Base-by-base conservation (phyloP, 2,888 invertebrate genomes). In the Phorcus lineatus region DNA sequence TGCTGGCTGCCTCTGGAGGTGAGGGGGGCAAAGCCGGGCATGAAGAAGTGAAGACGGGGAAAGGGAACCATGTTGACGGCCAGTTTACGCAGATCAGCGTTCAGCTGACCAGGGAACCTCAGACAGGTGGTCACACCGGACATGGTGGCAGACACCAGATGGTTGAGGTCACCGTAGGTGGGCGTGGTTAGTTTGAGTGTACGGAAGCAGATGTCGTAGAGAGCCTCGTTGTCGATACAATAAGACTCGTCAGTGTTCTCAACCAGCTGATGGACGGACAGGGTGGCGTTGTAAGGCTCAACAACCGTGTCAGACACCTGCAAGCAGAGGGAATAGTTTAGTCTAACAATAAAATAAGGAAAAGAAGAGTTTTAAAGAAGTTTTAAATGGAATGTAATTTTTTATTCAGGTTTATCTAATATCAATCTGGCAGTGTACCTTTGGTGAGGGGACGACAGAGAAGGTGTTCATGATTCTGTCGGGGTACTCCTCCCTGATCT, bases 401-500 rank as follows among this genome's bases (percentile, higher is more conserved):
- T 24, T 2, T 2, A 24, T 62, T 22, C 16, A 24, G 11, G 28
- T 13, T 3, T 7, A 24, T 7, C 17, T 9, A 22, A 13, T 22
- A 13, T 7, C 9, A 3, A 28, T 28, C 0, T 24, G 0, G 9
- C n/a, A 36, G 78, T 79, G 78, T 76, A 93, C 93, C 94, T 97
- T 97, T 17, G 97, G 96, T 11, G 96, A 97, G 36, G 97, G 93
- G 95, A 98, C 95, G 83, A 98, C 98, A 83, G 97, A 97, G 95
- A 97, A 98, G 93, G 98, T 98, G 95, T 97, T 97, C 98, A 98
- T 98, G 91, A 98, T 98, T 78, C 92, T 86, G 86, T 92, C 92
- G 89, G 98, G 98, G 93, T 98, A 98, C 94, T 98, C 98, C 94
- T 98, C 98, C 90, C 98, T 96, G 94, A 98, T 98, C 94, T 98